Conservation (phyloP, 1,140 invertebrate genomes). For the Phortica variegata region DNA sequence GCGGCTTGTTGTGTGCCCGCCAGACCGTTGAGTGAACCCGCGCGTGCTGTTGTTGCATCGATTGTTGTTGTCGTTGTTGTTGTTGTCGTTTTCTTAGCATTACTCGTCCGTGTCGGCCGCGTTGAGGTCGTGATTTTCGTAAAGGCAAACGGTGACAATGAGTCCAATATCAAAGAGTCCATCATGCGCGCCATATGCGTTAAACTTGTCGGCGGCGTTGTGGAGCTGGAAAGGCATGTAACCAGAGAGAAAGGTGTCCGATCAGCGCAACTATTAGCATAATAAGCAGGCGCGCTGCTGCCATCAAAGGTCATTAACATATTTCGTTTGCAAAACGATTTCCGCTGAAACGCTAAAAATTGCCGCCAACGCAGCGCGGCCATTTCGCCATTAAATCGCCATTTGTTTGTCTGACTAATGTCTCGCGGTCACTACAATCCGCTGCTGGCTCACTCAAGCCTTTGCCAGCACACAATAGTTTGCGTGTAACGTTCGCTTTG, state of each 20-base stretch:
- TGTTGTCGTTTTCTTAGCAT: conserved; percentile 16
- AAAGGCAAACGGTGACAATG: conserved; percentile 63
- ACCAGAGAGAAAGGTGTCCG: no score
- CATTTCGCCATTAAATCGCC: no score
- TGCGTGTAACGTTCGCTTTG: conserved; percentile 19
- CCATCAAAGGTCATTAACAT: conserved; percentile 35
- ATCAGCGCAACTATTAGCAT: no score
- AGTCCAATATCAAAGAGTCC: conserved; percentile 69
- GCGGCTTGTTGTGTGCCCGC: conserved; percentile 12
- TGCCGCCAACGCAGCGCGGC: no score
- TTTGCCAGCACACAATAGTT: neutral
- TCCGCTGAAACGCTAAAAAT: no score
- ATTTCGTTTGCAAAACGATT: neutral
- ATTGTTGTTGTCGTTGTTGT: conserved; percentile 16
- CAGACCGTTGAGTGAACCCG: conserved; percentile 10
- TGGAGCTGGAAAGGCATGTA: conserved; percentile 40
- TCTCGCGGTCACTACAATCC: no score
- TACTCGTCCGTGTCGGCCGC: conserved; percentile 33
- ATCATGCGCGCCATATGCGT: conserved; percentile 72
- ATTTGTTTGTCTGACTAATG: no score
- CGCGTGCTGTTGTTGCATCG: conserved; percentile 25
- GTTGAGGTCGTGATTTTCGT: conserved; percentile 63
- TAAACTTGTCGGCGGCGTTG: conserved; percentile 60
- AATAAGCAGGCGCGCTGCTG: conserved; percentile 7
- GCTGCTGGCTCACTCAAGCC: conserved; percentile 4